A percentile compares a stretch with the other conserved stretches of the same genome.
Conservation (phyloP, 1,140 invertebrate species). For the Pogonomyrmex barbatus region DNA sequence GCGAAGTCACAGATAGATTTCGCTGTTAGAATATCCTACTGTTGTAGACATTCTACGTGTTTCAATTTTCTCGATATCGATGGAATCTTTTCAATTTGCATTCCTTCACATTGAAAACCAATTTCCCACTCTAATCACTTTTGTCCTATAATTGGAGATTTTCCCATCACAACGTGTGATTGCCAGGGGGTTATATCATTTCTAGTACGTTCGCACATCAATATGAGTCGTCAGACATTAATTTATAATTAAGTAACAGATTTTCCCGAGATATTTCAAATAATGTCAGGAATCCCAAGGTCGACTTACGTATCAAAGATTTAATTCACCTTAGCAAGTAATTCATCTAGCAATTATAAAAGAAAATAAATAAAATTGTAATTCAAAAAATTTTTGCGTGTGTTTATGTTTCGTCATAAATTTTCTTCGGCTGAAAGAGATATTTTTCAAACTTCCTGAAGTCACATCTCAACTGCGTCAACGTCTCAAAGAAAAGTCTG, state of each 20-base stretch:
- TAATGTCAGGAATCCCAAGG: conserved; percentile 6
- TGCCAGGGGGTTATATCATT: conserved; percentile 53
- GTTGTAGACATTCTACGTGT: conserved; percentile 5
- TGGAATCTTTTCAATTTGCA: conserved; percentile 61
- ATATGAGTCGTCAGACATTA: conserved; percentile 8
- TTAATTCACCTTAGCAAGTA: neutral
- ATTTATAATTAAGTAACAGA: conserved; percentile 29
- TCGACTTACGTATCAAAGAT: conserved; percentile 22
- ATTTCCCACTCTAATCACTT: conserved; percentile 51
- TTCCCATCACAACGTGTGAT: conserved; percentile 52
- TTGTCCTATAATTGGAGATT: conserved; percentile 59
- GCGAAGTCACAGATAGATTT: conserved; percentile 16
- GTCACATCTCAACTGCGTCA: neutral
- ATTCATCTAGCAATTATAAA: neutral
- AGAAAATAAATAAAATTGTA: conserved; percentile 11
- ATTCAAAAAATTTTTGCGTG: conserved; percentile 17
- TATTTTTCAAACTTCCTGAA: neutral
- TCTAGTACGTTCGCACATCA: conserved; percentile 31
- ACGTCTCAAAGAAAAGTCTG: neutral
- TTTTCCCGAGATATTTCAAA: conserved; percentile 3
- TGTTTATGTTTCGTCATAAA: neutral
- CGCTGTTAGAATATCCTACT: neutral
- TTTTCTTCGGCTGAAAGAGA: neutral
- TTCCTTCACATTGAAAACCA: conserved; percentile 70
- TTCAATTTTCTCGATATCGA: conserved; percentile 59